Conservation (phyloP, 2,797 vertebrate species). For the Schizopygopsis pylzovi region DNA sequence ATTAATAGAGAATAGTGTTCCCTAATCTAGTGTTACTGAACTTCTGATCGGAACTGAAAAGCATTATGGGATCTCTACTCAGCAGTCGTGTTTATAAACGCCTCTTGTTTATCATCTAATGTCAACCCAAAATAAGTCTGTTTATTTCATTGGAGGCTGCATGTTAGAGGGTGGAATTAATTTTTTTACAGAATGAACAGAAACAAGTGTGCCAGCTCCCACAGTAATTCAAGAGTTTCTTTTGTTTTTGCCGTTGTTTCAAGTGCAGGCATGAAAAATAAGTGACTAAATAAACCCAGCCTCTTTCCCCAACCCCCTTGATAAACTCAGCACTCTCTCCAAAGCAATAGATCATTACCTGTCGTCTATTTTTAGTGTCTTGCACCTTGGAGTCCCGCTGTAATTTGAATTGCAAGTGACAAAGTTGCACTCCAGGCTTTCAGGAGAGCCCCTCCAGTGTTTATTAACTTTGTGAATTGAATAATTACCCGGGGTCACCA, state of each 20-base stretch:
- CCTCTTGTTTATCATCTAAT: constrained; percentile 76
- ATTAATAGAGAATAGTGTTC: neutral
- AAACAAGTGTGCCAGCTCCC: constrained; percentile 83
- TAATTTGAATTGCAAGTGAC: constrained; percentile 75
- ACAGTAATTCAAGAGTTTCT: constrained; percentile 78
- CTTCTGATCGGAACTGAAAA: neutral
- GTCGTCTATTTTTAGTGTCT: constrained; percentile 67
- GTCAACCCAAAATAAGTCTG: constrained; percentile 72
- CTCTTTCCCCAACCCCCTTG: constrained; percentile 63
- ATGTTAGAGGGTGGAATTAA: constrained; percentile 66
- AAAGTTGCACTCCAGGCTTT: constrained; percentile 62
- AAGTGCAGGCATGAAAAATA: constrained; percentile 72
- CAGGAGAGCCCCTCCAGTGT: constrained; percentile 62
- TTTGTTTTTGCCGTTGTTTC: constrained; percentile 80
- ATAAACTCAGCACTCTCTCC: constrained; percentile 63
- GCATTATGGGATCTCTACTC: neutral
- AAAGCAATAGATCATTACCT: constrained; percentile 73
- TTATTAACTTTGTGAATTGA: constrained; percentile 75
- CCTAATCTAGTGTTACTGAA: neutral
- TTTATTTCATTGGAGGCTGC: constrained; percentile 70
- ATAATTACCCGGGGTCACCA: constrained; percentile 71
- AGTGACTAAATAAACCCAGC: constrained; percentile 75
- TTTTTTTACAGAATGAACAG: constrained; percentile 64
- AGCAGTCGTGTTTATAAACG: constrained; percentile 64
- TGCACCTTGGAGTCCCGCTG: constrained; percentile 56